Base-by-base conservation (phyloP, 2,113 vertebrate species). In the Chaetops frenatus region DNA sequence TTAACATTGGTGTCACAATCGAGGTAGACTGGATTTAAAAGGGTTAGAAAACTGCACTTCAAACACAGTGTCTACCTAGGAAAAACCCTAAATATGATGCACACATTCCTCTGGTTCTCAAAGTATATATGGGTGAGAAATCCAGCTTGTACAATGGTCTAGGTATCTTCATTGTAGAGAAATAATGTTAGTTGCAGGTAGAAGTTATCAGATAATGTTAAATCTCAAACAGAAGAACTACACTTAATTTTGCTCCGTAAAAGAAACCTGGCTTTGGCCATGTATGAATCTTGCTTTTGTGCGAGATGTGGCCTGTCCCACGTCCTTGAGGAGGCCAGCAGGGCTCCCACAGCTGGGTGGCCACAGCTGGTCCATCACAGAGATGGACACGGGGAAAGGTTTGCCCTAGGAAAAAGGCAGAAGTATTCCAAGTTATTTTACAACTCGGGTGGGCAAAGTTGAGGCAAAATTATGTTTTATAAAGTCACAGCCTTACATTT, bases 401-500 rank as follows among this genome's bases (percentile, higher is more conserved):
- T 70, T 56, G 71, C 81, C 62, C 71, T 31, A 48, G 79, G 53
- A 29, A 78, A 77, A 40, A 62, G 58, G 15, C 69, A 62, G 50
- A 58, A 79, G 25, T 16, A 50, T 76, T 94, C 80, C 81, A 81
- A 88, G 86, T 80, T 89, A 50, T 86, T 96, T 91, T 84, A 73
- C 71, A 94, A 42, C 54, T 54, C 19, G 15, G 42, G 27, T 51
- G 86, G 71, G 89, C 51, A 94, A 95, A 92, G 44, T 70, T 12
- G 11, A 93, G 87, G 88, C 66, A 88, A 93, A 94, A 72, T 48
- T 40, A 80, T n/a, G 29, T 85, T 81, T 88, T 57, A 40, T 44
- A 38, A 91, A 85, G 86, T 73, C 86, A 94, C 80, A 86, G 78
- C 82, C 82, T 96, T 86, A 56, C 88, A 24, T 90, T 88, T 96